Conservation (phyloP, 2,797 vertebrate genomes). For the Melopsittacus undulatus region DNA sequence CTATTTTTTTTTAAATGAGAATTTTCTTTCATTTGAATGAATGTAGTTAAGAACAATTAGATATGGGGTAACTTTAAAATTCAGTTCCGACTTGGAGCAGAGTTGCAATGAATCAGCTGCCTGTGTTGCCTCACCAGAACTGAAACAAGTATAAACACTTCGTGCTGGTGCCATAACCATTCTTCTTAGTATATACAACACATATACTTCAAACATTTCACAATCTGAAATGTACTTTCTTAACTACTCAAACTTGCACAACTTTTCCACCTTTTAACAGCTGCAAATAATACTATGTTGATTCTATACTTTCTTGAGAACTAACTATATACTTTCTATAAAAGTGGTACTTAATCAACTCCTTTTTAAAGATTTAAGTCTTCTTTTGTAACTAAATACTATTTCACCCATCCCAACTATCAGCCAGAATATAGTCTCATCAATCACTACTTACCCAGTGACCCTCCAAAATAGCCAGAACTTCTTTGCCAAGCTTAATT, state of each 20-base stretch:
- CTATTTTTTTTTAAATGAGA: neutral
- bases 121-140: neutral
- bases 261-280: neutral
- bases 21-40: neutral
- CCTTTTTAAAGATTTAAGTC: neutral
- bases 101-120: neutral
- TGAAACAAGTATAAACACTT: neutral
- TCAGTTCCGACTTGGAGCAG: neutral
- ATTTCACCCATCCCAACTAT: neutral
- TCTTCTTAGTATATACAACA: neutral
- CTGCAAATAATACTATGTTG: neutral
- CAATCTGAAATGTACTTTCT: neutral
- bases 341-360: neutral
- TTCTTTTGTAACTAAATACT: neutral
- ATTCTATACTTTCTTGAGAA: neutral
- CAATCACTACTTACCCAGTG: slow-evolving; percentile 88
- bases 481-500: slow-evolving; percentile 97
- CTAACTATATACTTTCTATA: neutral
- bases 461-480: slow-evolving; percentile 92
- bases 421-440: neutral
- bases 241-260: neutral
- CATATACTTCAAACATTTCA: neutral
- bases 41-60: neutral
- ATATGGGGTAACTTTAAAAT: neutral
- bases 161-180: neutral